phyloP scores from a whole-genome alignment of 2,797 vertebrate species.

The Aulostomus chinensis region DNA sequence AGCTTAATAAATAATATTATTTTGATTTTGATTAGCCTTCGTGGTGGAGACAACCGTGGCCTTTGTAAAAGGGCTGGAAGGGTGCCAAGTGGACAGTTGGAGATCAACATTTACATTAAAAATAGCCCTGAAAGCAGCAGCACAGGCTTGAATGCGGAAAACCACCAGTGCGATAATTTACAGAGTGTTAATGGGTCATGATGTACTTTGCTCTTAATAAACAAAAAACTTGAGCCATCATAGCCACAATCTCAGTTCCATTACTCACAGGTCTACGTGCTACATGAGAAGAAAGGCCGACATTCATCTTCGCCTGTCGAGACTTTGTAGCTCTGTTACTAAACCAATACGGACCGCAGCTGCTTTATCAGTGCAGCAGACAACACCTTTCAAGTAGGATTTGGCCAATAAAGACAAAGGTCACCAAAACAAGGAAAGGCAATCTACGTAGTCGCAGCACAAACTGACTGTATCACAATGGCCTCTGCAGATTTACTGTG shows the following conservation, averaged over 20 bases:
- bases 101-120: too few relatives aligned
- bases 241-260: neutral
- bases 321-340: constrained; percentile 7
- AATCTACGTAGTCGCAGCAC: neutral
- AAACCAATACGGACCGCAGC: neutral
- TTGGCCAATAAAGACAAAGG: constrained; percentile 52
- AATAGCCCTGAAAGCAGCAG: too few relatives aligned
- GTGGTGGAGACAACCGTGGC: too few relatives aligned
- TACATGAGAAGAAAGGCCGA: neutral
- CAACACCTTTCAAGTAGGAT: constrained; percentile 46
- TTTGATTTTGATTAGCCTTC: too few relatives aligned
- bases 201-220: neutral
- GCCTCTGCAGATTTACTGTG: constrained; percentile 9
- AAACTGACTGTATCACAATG: constrained; percentile 5
- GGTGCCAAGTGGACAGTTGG: too few relatives aligned
- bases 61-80: too few relatives aligned
- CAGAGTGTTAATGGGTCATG: neutral
- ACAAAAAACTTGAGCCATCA: neutral
- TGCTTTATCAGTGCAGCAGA: constrained; percentile 31
- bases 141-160: neutral
- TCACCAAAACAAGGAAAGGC: constrained; percentile 13
- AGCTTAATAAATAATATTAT: too few relatives aligned
- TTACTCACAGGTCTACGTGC: neutral
- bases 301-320: constrained; percentile 2
- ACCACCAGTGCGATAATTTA: neutral